Percentiles rank a stretch among this genome's conserved stretches.
These are phyloP conservation scores for Chlorops oryzae DNA, from an alignment of 1,140 invertebrate species.

Conservation along the genomic window DNA sequence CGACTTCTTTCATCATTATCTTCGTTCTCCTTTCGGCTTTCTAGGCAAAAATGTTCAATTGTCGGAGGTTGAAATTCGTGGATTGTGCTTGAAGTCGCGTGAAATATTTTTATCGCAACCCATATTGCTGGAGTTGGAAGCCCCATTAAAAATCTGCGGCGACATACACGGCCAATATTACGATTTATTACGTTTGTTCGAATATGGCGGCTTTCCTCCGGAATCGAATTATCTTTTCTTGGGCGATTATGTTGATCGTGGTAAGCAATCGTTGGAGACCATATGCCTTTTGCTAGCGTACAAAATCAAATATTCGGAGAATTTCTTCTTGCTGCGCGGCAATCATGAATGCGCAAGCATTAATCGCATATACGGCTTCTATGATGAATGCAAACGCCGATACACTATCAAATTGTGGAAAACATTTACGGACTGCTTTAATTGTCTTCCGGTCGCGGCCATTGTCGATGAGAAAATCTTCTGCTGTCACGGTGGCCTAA, in stretches of 20 bases:
- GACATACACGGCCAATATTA: slow-evolving; percentile 99
- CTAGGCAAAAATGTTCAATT: slow-evolving; percentile 97
- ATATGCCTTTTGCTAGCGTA: slow-evolving; percentile 93
- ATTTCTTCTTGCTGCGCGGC: slow-evolving; percentile 80
- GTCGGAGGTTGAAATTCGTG: slow-evolving; percentile 92
- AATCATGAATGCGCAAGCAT: slow-evolving; percentile 88
- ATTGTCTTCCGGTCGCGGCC: slow-evolving; percentile 93
- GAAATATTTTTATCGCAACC: slow-evolving; percentile 99
- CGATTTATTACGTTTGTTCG: slow-evolving; percentile 94
- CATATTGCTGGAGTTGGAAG: slow-evolving; percentile 95
- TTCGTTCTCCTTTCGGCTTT: too few species aligned
- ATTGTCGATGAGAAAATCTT: slow-evolving; percentile 98
- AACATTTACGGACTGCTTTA: slow-evolving; percentile 98
- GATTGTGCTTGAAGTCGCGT: slow-evolving; percentile 90
- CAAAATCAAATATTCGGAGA: slow-evolving; percentile 88
- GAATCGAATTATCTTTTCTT: slow-evolving; percentile 99
- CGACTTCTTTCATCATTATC: too few species aligned
- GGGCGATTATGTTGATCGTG: slow-evolving; percentile 79
- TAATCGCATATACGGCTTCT: slow-evolving; percentile 95
- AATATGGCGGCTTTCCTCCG: slow-evolving; percentile 99
- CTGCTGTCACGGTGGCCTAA: slow-evolving; percentile 92
- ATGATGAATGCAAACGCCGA: slow-evolving; percentile 93
- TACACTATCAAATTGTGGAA: slow-evolving; percentile 99
- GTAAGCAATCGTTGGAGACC: slow-evolving; percentile 83
- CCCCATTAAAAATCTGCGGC: slow-evolving; percentile 97